Conservation (phyloP, 64 coral and sea anemone species). For the Stichodactyla helianthus region DNA sequence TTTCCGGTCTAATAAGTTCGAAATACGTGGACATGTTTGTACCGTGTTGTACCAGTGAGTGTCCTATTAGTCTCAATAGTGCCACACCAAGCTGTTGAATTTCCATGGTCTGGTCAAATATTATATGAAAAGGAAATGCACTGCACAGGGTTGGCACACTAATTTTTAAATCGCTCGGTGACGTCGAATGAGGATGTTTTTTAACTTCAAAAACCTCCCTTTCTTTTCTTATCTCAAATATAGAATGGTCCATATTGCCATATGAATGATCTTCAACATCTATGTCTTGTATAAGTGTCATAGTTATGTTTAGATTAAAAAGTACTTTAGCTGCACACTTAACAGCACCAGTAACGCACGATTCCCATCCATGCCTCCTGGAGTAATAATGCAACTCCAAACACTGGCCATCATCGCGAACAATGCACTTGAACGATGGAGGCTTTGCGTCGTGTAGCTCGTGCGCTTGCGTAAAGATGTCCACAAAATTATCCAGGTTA, state of each 20-base stretch:
- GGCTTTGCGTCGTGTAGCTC: conserved; percentile 32
- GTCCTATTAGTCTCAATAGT: conserved; percentile 60
- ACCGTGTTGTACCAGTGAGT: conserved; percentile 27
- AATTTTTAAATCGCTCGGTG: conserved; percentile 43
- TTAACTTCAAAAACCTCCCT: neutral
- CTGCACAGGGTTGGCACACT: conserved; percentile 48
- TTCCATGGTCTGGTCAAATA: conserved; percentile 56
- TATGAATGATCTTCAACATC: neutral
- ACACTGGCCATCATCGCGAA: conserved; percentile 22
- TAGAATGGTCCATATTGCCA: conserved; percentile 37
- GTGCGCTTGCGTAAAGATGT: conserved; percentile 36
- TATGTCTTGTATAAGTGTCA: conserved; percentile 13
- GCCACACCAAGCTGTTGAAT: conserved; percentile 61
- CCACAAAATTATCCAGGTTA: conserved; percentile 53
- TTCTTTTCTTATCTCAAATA: conserved; percentile 58
- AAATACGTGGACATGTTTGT: conserved; percentile 46
- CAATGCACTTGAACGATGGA: conserved; percentile 48
- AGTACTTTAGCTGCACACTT: conserved; percentile 50
- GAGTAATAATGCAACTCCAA: conserved; percentile 59
- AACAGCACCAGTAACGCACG: conserved; percentile 44
- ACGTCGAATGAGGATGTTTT: conserved; percentile 6
- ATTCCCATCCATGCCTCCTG: conserved; percentile 35
- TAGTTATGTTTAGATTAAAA: conserved; percentile 28
- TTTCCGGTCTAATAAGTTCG: conserved; percentile 45
- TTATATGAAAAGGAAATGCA: conserved; percentile 68